Base-by-base conservation (phyloP, 1,140 invertebrate genomes). In the Eupristina koningsbergeri region DNA sequence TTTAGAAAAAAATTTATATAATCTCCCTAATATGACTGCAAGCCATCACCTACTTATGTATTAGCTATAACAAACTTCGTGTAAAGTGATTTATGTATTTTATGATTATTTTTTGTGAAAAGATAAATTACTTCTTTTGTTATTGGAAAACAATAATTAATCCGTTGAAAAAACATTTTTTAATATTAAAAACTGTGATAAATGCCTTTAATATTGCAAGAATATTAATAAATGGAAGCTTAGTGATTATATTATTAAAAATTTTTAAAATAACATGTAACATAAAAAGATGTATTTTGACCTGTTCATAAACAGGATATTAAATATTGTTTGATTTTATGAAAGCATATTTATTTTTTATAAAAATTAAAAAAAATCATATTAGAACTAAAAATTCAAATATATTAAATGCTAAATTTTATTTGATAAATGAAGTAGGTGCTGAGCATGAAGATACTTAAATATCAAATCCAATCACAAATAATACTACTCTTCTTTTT, bases 41-140 rank as follows among this genome's bases (percentile, higher is more conserved):
- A 45, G 5, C 34, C 17, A 39, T 36, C 34, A 69, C 11, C 63
- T 67, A 67, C 36, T 67, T 67, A n/a, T 63, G 11, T 29, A 63
- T n/a, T 2, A 34, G 6, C 26, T 17, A 5, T 8, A 67, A 63
- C 11, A 36, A 11, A 36, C 64, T 36, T 19, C 2, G 15, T 39
- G n/a, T 69, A 69, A 69, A 19, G 64, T 69, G 64, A 69, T 69
- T 69, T 69, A 69, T 39, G 13, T 69, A 69, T 69, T 69, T 36
- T 36, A 34, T 39, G 6, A 69, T 39, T 69, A 39, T 39, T 39
- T 39, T 69, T 69, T 39, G 15, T 22, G 3, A 39, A 69, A 39
- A 69, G 2, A 69, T 69, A 26, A 39, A 69, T 69, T 7, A 22
- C 34, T 69, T 69, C 31, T 69, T 69, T 69, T 39, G 11, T 13